Evolutionary conservation across 1,140 invertebrate species (phyloP).

Genomic region (Pseudomyrmex sp.): DNA sequence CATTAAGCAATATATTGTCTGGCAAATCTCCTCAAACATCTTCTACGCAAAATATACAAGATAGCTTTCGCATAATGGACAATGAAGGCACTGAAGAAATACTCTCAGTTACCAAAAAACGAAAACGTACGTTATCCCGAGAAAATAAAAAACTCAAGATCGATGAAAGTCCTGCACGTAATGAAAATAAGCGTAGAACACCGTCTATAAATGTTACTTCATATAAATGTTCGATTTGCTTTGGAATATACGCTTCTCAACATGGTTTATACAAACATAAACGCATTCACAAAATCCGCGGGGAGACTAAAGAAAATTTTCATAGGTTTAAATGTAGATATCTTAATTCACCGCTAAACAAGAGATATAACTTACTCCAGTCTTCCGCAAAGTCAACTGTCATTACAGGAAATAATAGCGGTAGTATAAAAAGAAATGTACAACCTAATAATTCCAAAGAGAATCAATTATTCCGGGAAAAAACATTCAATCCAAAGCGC

Average conservation of each 20-base stretch:
- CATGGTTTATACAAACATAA: constrained; percentile 63
- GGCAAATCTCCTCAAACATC: neutral
- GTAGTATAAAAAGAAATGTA: neutral
- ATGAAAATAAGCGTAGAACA: neutral
- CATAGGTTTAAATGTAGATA: constrained; percentile 65
- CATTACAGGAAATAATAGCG: neutral
- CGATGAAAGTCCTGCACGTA: neutral
- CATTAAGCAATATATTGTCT: neutral
- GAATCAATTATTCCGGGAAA: no score
- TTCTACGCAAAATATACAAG: no score
- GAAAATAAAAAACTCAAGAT: constrained; percentile 4
- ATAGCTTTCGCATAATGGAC: constrained; percentile 1
- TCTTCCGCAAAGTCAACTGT: neutral
- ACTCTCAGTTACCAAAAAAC: neutral
- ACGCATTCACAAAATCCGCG: constrained; percentile 62
- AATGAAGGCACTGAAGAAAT: neutral
- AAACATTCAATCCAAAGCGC: no score
- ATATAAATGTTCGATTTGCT: constrained; percentile 70
- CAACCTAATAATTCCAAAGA: neutral
- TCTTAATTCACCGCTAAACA: constrained; percentile 63
- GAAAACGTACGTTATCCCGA: neutral
- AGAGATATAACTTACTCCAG: neutral
- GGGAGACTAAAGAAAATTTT: constrained; percentile 75
- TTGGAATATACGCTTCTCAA: constrained; percentile 59
- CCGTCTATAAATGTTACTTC: neutral